Evolutionary conservation across 2,888 invertebrate species (phyloP).

Genomic region (Eutolmus rufibarbis): DNA sequence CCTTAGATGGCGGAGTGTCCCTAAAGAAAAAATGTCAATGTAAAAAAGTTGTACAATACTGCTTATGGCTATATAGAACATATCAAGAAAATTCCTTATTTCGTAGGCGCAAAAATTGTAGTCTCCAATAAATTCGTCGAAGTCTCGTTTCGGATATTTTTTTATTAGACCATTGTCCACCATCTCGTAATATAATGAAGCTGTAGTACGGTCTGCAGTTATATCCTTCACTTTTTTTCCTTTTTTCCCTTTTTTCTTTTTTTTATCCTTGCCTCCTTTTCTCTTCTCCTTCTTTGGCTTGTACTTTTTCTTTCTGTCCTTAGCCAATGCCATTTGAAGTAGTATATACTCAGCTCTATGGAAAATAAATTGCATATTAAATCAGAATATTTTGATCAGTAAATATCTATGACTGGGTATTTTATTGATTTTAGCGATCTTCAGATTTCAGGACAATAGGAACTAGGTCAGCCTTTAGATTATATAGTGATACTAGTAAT

Average conservation of each 20-base stretch:
- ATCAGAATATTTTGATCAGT: too few species aligned
- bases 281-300: slow-evolving; percentile 52
- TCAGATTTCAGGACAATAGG: too few species aligned
- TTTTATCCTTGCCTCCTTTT: slow-evolving; percentile 55
- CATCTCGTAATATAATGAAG: slow-evolving; percentile 75
- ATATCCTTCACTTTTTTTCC: slow-evolving; percentile 67
- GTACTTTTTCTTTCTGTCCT: slow-evolving; percentile 56
- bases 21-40: slow-evolving; percentile 33
- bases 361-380: not conserved
- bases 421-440: too few species aligned
- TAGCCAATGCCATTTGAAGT: slow-evolving; percentile 61
- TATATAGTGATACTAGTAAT: too few species aligned
- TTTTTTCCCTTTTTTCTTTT: slow-evolving; percentile 51
- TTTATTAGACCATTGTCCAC: slow-evolving; percentile 65
- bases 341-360: slow-evolving; percentile 58
- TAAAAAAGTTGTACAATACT: not conserved
- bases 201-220: slow-evolving; percentile 67
- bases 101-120: slow-evolving; percentile 67
- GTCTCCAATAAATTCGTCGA: slow-evolving; percentile 73
- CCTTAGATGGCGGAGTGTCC: slow-evolving; percentile 63
- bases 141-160: slow-evolving; percentile 64
- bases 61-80: not conserved
- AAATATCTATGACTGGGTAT: too few species aligned
- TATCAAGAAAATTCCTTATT: slow-evolving; percentile 51
- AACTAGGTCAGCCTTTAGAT: too few species aligned